A percentile compares a stretch with the other conserved stretches of the same genome.
phyloP scores from a whole-genome alignment of 2,888 invertebrate genomes.

The Drosophila nigricruria region DNA sequence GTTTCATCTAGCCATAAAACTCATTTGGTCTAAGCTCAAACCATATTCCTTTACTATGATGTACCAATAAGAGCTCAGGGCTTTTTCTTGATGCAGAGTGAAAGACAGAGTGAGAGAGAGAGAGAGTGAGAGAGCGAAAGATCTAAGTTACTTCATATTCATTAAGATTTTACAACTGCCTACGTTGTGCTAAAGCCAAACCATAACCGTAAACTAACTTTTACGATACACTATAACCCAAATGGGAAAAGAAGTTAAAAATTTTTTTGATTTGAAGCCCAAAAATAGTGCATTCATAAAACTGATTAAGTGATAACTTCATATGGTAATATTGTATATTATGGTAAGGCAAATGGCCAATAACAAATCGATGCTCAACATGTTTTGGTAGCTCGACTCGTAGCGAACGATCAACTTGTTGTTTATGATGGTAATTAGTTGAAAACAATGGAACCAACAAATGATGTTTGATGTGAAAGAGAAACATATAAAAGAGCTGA shows the following conservation, averaged over 20 bases:
- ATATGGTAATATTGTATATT: conserved; percentile 16
- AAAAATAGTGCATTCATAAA: conserved; percentile 48
- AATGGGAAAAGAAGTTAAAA: conserved; percentile 28
- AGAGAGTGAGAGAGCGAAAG: conserved; percentile 23
- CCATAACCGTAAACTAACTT: conserved; percentile 38
- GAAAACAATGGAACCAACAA: conserved; percentile 50
- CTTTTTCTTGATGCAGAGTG: neutral
- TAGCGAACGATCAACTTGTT: conserved; percentile 40
- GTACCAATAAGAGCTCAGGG: conserved; percentile 5
- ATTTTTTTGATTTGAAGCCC: conserved; percentile 13
- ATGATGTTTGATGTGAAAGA: conserved; percentile 25
- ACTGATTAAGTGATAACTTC: conserved; percentile 71
- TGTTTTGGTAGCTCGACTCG: conserved; percentile 26
- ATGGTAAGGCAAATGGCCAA: conserved; percentile 32
- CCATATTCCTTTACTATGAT: conserved; percentile 2
- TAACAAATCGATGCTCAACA: conserved; percentile 36
- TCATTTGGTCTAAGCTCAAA: conserved; percentile 1
- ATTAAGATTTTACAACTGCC: conserved; percentile 44
- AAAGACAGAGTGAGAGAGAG: neutral
- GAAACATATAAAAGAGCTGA: conserved; percentile 31
- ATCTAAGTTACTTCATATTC: conserved; percentile 47
- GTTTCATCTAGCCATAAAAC: conserved; percentile 6
- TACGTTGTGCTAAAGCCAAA: conserved; percentile 17
- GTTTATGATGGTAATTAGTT: conserved; percentile 65
- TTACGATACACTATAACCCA: conserved; percentile 32